Evolutionary conservation across 2,797 vertebrate species (phyloP), one percentile per base, ranked within the genome.

Genomic region (Sebastes trivittatus): DNA sequence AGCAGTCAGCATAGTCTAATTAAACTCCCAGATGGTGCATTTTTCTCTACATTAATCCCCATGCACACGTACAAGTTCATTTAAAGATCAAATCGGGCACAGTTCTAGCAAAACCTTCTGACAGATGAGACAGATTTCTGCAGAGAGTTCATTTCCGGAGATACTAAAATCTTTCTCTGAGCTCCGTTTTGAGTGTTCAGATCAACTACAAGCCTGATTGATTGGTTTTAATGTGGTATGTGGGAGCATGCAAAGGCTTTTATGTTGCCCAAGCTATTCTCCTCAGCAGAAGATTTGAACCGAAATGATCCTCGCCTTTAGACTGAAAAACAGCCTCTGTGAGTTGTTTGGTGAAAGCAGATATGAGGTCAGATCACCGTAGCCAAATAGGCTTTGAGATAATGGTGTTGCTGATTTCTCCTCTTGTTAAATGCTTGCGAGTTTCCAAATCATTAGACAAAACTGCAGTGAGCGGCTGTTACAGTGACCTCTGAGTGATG

Each of bases 1-100:
- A 80, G 86, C 86, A 78, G 81, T 87, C 74, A 29, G 75, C 32
- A 38, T 73, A 84, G 78, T 83, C 80, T 83, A 83, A 89, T 91
- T 87, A 85, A 81, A 81, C 70, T 86, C 77, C 71, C 86, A 89
- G 84, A 84, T 89, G 88, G 85, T 72, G 67, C 54, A 4, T 74
- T 84, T 87, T 75, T 75, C 49, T 77, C 72, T 25, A 22, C 71
- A 78, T 78, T 78, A 83, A 82, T 84, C 80, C 65, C 71, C 7
- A 1, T n/a, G 46, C 66, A 66, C 72, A 46, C 65, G 77, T 23
- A 20, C 56, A 61, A 76, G 67, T 78, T 86, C 30, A 82, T 80
- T 78, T 80, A 84, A 86, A 83, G 78, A 82, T 83, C 54, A 76
- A 55, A 68, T 70, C 25, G 59, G 65, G 65, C 56, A 49, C 20